A percentile compares a stretch with the other conserved stretches of the same genome.
These are phyloP conservation scores for Aphelinus certus DNA, from an alignment of 1,140 invertebrate species.

Conservation along the genomic window DNA sequence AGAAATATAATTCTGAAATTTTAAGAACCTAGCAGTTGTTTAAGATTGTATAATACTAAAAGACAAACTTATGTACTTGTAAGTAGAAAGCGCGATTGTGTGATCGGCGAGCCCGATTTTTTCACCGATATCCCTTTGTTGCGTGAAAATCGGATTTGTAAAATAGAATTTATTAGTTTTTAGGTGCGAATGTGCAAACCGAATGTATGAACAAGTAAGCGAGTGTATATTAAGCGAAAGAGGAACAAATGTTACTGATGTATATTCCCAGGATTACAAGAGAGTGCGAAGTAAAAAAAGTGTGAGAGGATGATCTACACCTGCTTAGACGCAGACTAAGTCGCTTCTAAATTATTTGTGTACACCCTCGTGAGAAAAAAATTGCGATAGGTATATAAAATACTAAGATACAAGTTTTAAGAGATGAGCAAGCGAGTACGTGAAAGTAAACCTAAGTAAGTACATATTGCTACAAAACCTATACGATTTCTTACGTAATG, in stretches of 20 bases:
- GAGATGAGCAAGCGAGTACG: conserved; percentile 14
- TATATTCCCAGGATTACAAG: conserved; percentile 18
- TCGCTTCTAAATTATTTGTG: conserved; percentile 42
- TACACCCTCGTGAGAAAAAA: conserved; percentile 17
- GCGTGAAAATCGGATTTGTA: conserved; percentile 53
- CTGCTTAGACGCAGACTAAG: conserved; percentile 17
- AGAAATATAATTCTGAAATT: too few species aligned
- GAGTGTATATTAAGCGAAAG: conserved; percentile 33
- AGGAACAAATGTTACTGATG: conserved; percentile 17
- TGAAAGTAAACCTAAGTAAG: conserved; percentile 38
- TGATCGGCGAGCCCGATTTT: conserved; percentile 38
- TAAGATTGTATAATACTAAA: conserved; percentile 60
- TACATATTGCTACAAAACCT: conserved; percentile 37
- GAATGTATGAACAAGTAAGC: neutral
- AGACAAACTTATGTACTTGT: conserved; percentile 43
- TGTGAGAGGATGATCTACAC: neutral
- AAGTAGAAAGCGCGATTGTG: conserved; percentile 45
- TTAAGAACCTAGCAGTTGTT: conserved; percentile 44
- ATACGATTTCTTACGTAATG: conserved; percentile 40
- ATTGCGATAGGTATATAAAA: conserved; percentile 21
- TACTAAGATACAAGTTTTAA: conserved; percentile 28
- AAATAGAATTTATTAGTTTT: conserved; percentile 57
- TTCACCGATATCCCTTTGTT: conserved; percentile 38
- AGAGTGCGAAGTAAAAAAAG: conserved; percentile 5
- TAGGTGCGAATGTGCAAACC: conserved; percentile 41